Conservation (phyloP, 2,797 vertebrate genomes). For the Lophius americanus region DNA sequence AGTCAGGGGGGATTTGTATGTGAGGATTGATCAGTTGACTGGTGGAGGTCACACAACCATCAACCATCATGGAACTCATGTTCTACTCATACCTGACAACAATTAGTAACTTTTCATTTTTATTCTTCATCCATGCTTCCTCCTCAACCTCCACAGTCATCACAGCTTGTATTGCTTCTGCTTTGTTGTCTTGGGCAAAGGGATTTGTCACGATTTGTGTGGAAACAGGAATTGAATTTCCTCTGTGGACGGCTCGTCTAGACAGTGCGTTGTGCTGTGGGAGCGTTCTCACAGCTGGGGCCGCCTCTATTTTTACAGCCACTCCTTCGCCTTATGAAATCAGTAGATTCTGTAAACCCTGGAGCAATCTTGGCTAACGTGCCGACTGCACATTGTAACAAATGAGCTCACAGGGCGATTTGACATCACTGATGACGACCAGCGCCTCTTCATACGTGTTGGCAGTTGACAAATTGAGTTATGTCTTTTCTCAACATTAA, state of each 20-base stretch:
- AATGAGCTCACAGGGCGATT: background rate
- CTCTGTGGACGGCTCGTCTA: conserved; percentile 68
- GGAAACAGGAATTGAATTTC: conserved; percentile 59
- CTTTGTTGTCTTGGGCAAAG: conserved; percentile 65
- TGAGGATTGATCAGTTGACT: background rate
- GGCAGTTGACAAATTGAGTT: background rate
- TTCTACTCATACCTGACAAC: too few relatives aligned
- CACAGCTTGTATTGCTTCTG: conserved; percentile 64
- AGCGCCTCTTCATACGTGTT: background rate
- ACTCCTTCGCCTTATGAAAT: conserved; percentile 52
- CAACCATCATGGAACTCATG: too few relatives aligned
- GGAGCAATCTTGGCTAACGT: conserved; percentile 16
- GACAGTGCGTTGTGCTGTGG: conserved; percentile 47
- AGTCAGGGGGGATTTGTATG: too few relatives aligned
- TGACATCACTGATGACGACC: background rate
- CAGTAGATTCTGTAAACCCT: conserved; percentile 38
- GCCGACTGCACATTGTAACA: conserved; percentile 24
- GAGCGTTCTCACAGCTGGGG: conserved; percentile 42
- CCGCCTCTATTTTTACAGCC: conserved; percentile 43
- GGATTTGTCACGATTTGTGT: conserved; percentile 78
- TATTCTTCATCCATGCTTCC: conserved; percentile 52
- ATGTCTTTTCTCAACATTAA: background rate
- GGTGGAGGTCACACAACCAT: too few relatives aligned
- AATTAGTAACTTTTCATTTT: conserved; percentile 48
- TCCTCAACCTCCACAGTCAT: conserved; percentile 71